These are phyloP conservation scores for Rhorus exstirpatorius DNA, from an alignment of 2,888 invertebrate species.

Conservation along the genomic window DNA sequence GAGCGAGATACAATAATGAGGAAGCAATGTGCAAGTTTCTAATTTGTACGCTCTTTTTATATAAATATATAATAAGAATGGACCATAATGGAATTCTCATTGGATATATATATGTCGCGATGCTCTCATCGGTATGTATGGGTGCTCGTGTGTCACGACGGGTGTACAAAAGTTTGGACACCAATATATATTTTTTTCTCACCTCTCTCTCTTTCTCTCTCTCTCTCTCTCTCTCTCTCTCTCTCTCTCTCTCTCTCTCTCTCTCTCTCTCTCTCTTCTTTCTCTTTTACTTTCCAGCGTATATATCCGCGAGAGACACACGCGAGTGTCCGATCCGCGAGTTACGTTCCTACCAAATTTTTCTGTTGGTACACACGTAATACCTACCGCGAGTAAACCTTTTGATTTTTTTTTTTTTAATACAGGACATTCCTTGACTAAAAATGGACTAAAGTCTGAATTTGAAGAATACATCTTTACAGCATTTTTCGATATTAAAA, in stretches of 20 bases:
- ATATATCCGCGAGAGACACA: slow-evolving; percentile 35
- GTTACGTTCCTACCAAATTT: slow-evolving; percentile 67
- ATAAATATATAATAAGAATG: not conserved
- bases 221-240: not conserved
- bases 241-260: slow-evolving; percentile 5
- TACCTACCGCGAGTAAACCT: slow-evolving; percentile 28
- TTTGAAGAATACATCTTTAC: no score
- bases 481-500: not conserved
- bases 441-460: no score
- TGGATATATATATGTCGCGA: slow-evolving; percentile 4
- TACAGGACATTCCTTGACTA: slow-evolving; percentile 30
- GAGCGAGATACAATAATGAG: no score
- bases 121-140: slow-evolving; percentile 28
- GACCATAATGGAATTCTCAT: slow-evolving; percentile 30
- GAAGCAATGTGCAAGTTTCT: no score
- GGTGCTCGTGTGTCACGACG: slow-evolving; percentile 66
- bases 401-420: not conserved
- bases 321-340: slow-evolving; percentile 50
- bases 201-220: slow-evolving; percentile 16
- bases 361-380: slow-evolving; percentile 58
- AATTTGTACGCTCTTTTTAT: no score
- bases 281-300: slow-evolving; percentile 17
- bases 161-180: slow-evolving; percentile 61
- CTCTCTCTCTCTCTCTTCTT: not conserved
- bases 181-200: slow-evolving; percentile 65